A percentile compares a stretch with the other conserved stretches of the same genome.
phyloP scores from a whole-genome alignment of 1,140 invertebrate species.

The Coelopa frigida region DNA sequence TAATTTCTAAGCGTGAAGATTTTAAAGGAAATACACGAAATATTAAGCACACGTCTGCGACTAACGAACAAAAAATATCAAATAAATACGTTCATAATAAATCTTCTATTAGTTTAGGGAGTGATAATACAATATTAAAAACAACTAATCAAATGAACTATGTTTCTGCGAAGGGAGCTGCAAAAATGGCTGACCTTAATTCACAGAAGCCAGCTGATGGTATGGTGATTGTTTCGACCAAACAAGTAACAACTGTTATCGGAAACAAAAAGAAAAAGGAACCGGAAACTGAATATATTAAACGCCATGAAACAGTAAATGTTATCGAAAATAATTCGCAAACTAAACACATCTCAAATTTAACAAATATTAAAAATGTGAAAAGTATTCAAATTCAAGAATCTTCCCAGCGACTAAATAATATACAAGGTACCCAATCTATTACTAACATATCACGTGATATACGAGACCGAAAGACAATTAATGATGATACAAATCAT shows the following conservation, averaged over 20 bases:
- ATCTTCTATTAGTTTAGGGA: constrained; percentile 56
- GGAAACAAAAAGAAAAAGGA: constrained; percentile 35
- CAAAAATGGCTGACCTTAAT: constrained; percentile 37
- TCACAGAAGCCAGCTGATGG: constrained; percentile 50
- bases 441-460: too few relatives aligned
- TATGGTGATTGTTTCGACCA: constrained; percentile 48
- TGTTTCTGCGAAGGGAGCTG: constrained; percentile 49
- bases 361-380: constrained; percentile 34
- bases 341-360: constrained; percentile 24
- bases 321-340: constrained; percentile 39
- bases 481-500: too few relatives aligned
- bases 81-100: constrained; percentile 53
- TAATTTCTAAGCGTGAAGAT: constrained; percentile 40
- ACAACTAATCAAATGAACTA: constrained; percentile 56
- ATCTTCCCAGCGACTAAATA: too few relatives aligned
- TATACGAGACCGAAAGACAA: too few relatives aligned
- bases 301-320: constrained; percentile 35
- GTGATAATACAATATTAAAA: constrained; percentile 48
- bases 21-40: constrained; percentile 25
- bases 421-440: background rate
- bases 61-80: constrained; percentile 1
- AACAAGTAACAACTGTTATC: constrained; percentile 46
- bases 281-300: constrained; percentile 40
- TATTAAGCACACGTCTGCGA: constrained; percentile 1
- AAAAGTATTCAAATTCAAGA: constrained; percentile 29